Percentiles rank a stretch among this genome's conserved stretches.
These are phyloP conservation scores for Nymphalis polychloros DNA, from an alignment of 2,888 invertebrate genomes.

Conservation along the genomic window DNA sequence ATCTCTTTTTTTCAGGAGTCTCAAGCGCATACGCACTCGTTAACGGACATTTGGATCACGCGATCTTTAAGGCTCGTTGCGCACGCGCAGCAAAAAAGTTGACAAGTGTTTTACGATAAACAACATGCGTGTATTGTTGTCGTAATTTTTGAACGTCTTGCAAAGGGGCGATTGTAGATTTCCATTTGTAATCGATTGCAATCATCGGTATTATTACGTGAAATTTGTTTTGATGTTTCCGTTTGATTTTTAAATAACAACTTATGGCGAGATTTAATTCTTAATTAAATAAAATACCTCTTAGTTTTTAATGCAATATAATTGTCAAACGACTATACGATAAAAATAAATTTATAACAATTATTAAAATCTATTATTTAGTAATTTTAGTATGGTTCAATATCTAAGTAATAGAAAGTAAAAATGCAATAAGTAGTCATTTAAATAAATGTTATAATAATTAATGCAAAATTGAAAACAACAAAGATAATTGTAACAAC, in stretches of 20 bases:
- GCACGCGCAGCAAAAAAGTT: slow-evolving; percentile 40
- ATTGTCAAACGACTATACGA: too few species aligned
- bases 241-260: background rate
- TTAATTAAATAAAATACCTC: too few species aligned
- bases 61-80: slow-evolving; percentile 51
- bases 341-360: too few species aligned
- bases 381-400: too few species aligned
- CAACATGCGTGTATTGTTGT: slow-evolving; percentile 38
- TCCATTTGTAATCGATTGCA: slow-evolving; percentile 27
- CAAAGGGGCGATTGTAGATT: slow-evolving; percentile 27
- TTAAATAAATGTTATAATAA: too few species aligned
- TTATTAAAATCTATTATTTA: too few species aligned
- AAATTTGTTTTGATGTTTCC: slow-evolving; percentile 15
- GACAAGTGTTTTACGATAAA: slow-evolving; percentile 39
- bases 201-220: slow-evolving; percentile 25
- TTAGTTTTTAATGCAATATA: too few species aligned
- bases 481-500: too few species aligned
- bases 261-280: too few species aligned
- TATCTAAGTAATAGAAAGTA: too few species aligned
- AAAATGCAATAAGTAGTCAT: too few species aligned
- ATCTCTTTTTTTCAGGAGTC: slow-evolving; percentile 30
- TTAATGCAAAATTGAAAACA: too few species aligned
- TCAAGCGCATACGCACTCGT: slow-evolving; percentile 34
- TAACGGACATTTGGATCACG: slow-evolving; percentile 51
- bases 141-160: slow-evolving; percentile 30